Evolutionary conservation across 2,888 invertebrate genomes (phyloP), one percentile per base, ranked within the genome.

Genomic region (Pasiphila rectangulata): DNA sequence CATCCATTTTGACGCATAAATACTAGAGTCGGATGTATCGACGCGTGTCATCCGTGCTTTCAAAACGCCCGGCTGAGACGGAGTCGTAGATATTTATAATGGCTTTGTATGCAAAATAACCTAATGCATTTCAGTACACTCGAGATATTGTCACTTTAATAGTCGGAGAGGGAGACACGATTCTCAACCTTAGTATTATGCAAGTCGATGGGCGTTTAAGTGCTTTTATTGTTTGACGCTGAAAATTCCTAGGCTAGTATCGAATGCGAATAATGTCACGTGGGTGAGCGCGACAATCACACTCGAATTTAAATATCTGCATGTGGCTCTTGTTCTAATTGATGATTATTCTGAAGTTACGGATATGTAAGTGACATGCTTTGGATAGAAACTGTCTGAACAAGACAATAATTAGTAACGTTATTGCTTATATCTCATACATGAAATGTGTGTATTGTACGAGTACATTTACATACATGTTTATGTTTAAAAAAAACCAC

Each of bases 91-190:
- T 85, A 85, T 87, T 86, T 87, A 86, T 87, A 85, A 81, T 69
- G 75, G 56, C 86, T 88, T 88, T 88, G 87, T 88, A 88, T 88
- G 87, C 86, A 83, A 88, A 87, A 79, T 75, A 69, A 72, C 64
- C 72, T 78, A 77, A 82, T 75, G 75, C 78, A 76, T 80, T 79
- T 74, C 71, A 70, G 68, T 72, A 67, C 63, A 62, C 64, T 63
- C 61, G 56, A 64, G 67, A 69, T 64, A 71, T 67, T 74, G 75
- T 72, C 75, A 72, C 67, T 77, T 68, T 70, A 72, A 66, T 67
- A 69, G 69, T 64, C 63, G 51, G 55, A 41, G 56, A 52, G 56
- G 46, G 60, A 58, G 61, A 69, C 57, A 62, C 72, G 64, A 83
- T 69, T 77, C 62, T 79, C 72, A 64, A 77, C 81, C 75, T 73